A percentile compares a stretch with the other conserved stretches of the same genome.
phyloP scores from a whole-genome alignment of 1,140 invertebrate genomes.

The Varroa destructor region DNA sequence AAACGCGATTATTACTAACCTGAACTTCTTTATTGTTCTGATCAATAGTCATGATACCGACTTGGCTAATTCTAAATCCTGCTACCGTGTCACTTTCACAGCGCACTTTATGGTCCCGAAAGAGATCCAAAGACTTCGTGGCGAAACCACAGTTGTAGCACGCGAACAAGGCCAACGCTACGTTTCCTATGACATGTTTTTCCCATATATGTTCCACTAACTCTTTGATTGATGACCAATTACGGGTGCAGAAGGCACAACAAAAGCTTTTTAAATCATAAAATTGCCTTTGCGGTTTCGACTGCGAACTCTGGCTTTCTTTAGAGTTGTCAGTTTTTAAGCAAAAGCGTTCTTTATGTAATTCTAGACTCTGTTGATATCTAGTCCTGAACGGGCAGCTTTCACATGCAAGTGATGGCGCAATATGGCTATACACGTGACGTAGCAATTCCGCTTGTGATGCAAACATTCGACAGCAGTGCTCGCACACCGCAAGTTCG shows the following conservation, averaged over 20 bases:
- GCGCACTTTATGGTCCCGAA: constrained; percentile 2
- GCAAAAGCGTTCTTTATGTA: constrained; percentile 4
- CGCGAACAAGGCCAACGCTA: neutral
- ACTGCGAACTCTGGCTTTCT: neutral
- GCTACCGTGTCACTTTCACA: neutral
- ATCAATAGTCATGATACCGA: neutral
- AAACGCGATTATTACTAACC: neutral
- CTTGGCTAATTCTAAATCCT: neutral
- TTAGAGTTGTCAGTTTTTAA: neutral
- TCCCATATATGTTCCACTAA: neutral
- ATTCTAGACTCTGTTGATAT: neutral
- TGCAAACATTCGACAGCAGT: constrained; percentile 14
- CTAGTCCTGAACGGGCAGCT: neutral
- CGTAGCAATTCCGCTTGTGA: neutral
- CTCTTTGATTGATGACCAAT: neutral
- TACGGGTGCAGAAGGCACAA: constrained; percentile 1
- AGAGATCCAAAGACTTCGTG: neutral
- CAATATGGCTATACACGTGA: constrained; percentile 2
- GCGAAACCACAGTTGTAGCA: constrained; percentile 9
- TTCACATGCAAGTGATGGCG: neutral
- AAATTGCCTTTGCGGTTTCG: neutral
- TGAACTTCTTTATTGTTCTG: neutral
- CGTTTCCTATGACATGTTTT: neutral
- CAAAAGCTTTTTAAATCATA: neutral
- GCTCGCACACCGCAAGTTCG: neutral